Percentiles rank a stretch among this genome's conserved stretches.
phyloP scores from a whole-genome alignment of 1,140 invertebrate genomes.

The Zelostemma sp. region DNA sequence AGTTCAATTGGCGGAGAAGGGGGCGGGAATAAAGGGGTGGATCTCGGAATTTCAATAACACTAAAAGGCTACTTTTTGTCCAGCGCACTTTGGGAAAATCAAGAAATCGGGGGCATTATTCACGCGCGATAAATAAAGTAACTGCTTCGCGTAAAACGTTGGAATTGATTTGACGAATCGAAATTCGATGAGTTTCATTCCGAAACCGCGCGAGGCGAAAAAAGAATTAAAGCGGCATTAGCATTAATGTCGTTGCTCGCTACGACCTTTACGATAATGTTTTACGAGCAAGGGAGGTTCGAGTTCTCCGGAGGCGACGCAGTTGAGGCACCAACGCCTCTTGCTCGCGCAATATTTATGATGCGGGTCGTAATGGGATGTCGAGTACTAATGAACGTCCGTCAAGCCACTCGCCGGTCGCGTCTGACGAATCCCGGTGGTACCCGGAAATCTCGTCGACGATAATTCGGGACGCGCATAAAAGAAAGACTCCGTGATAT shows the following conservation, averaged over 20 bases:
- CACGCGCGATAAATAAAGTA: no score
- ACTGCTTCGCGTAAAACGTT: no score
- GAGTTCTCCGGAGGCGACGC: slow-evolving; percentile 36
- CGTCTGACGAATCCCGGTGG: neutral
- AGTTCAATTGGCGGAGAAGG: no score
- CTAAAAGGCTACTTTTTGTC: slow-evolving; percentile 11
- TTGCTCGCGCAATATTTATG: slow-evolving; percentile 56
- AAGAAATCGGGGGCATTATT: no score
- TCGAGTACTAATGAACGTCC: slow-evolving; percentile 62
- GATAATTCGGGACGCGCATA: slow-evolving; percentile 21
- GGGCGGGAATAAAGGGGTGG: no score
- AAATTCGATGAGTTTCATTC: no score
- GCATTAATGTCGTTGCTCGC: slow-evolving; percentile 36
- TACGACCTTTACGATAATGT: slow-evolving; percentile 56
- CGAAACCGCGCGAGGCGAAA: neutral
- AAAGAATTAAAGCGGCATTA: slow-evolving; percentile 22
- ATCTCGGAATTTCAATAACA: slow-evolving; percentile 31
- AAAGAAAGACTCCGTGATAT: slow-evolving; percentile 7
- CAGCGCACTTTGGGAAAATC: no score
- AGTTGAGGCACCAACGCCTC: slow-evolving; percentile 40
- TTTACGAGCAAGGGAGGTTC: slow-evolving; percentile 53
- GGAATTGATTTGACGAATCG: no score
- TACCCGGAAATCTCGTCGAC: slow-evolving; percentile 31
- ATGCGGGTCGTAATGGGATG: slow-evolving; percentile 58
- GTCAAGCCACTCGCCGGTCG: slow-evolving; percentile 30